Evolutionary conservation across 2,797 vertebrate species (phyloP).

Genomic region (Neoniphon sammara): DNA sequence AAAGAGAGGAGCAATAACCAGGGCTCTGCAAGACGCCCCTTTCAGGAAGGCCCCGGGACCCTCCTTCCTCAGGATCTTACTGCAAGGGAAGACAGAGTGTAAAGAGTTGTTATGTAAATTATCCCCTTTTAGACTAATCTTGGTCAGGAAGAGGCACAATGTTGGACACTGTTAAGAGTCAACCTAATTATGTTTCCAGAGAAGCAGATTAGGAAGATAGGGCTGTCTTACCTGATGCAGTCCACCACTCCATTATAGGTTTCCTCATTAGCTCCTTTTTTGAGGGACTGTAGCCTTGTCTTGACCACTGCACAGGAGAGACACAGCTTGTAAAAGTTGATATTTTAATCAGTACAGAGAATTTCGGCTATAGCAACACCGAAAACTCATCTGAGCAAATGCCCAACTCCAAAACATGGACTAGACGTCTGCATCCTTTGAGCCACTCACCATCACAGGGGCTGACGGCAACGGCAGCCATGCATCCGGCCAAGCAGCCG

Average conservation of each 20-base stretch:
- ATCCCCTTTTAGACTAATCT: too few relatives aligned
- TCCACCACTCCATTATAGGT: slow-evolving; percentile 87
- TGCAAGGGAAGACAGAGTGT: slow-evolving; percentile 52
- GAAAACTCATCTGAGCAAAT: neutral
- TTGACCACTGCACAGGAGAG: slow-evolving; percentile 82
- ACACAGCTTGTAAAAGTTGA: neutral
- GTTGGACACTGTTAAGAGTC: neutral
- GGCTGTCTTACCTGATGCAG: slow-evolving; percentile 81
- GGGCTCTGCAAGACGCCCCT: slow-evolving; percentile 85
- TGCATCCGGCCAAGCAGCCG: slow-evolving; percentile 84
- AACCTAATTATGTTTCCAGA: neutral
- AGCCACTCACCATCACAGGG: slow-evolving; percentile 85
- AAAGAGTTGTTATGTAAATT: neutral
- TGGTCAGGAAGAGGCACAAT: neutral
- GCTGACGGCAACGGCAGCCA: slow-evolving; percentile 86
- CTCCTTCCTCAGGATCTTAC: slow-evolving; percentile 86
- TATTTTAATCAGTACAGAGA: neutral
- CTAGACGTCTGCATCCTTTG: neutral
- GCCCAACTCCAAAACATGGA: neutral
- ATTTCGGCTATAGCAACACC: neutral
- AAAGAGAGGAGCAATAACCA: slow-evolving; percentile 89
- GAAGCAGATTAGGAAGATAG: neutral
- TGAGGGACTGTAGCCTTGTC: slow-evolving; percentile 86
- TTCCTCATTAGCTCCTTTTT: slow-evolving; percentile 87
- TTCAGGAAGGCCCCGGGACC: slow-evolving; percentile 86